Evolutionary conservation across 1,140 invertebrate species (phyloP), one percentile per base, ranked within the genome.

Genomic region (Pygmarrhopalites habei): DNA sequence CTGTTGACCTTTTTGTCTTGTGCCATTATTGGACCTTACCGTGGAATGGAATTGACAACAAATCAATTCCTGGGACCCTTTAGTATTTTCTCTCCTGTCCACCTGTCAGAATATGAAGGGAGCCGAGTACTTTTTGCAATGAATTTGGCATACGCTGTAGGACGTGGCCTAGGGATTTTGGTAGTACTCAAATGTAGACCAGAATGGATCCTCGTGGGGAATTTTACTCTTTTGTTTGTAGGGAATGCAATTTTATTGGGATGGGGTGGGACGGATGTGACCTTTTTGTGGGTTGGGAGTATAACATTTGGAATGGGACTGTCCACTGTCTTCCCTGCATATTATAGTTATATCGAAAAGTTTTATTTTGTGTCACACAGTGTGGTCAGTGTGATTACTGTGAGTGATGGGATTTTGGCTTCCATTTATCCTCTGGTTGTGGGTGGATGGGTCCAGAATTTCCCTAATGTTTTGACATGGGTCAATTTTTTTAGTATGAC

Each of bases 361-460:
- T 25, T 60, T 46, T 15, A 60, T 2, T 35, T 41, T 25, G n/a
- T 65, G 17, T 55, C 57, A 17, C 41, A 65, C 49, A 28, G 29
- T 17, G 41, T 65, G 2, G 63, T 46, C 1, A 25, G 30, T 15
- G 19, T 53, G 3, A 39, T 65, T 15, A 10, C 58, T 21, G 58
- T 65, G 10, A 12, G 10, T 44, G 49, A 32, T 12, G 60, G 30
- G 4, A 15, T 7, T 1, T 35, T 65, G 19, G 56, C 63, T 17
- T 28, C 63, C 12, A 60, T 60, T 5, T 65, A 55, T 59, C 63
- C 63, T 10, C 2, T 53, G 21, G 26, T 65, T 43, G 26, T 65
- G 4, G 63, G 63, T 10, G 21, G 7, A 10, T 39, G 14, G 5
- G 51, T 62, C 5, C 47, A 62, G 41, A 25, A 26, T 3, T 43